Conservation (phyloP, 2,888 invertebrate species). For the Lasioglossum calceatum region DNA sequence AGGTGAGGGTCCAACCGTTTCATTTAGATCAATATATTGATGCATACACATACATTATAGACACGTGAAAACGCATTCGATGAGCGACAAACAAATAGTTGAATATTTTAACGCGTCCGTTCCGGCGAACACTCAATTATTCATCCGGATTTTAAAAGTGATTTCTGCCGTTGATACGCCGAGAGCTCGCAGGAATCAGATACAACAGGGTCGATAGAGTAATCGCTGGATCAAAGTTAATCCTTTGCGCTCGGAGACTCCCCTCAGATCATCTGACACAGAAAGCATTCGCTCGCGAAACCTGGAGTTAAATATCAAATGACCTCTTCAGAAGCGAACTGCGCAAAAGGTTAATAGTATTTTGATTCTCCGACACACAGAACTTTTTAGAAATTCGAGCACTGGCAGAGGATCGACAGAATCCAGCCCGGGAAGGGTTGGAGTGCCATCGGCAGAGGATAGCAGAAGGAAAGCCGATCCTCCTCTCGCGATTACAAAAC, state of each 20-base stretch:
- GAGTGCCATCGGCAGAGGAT: background rate
- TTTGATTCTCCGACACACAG: background rate
- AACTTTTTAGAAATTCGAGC: background rate
- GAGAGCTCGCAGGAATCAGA: background rate
- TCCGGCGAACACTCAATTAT: background rate
- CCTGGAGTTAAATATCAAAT: background rate
- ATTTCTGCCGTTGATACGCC: background rate
- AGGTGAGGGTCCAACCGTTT: background rate
- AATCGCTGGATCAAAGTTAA: background rate
- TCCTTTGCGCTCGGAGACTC: background rate
- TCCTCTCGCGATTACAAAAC: conserved; percentile 38
- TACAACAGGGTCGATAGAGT: background rate
- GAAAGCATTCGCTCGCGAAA: background rate
- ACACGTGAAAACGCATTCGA: background rate
- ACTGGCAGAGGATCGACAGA: background rate
- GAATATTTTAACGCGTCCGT: background rate
- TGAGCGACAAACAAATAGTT: background rate
- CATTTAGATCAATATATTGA: background rate
- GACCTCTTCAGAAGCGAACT: background rate
- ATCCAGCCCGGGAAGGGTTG: background rate
- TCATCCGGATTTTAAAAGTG: background rate
- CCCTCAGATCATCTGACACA: background rate
- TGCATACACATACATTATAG: background rate
- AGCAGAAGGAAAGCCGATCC: conserved; percentile 26
- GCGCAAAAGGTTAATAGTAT: background rate